A percentile compares a stretch with the other conserved stretches of the same genome.
phyloP scores from a whole-genome alignment of 2,888 invertebrate genomes.

The Byasa hedistus region DNA sequence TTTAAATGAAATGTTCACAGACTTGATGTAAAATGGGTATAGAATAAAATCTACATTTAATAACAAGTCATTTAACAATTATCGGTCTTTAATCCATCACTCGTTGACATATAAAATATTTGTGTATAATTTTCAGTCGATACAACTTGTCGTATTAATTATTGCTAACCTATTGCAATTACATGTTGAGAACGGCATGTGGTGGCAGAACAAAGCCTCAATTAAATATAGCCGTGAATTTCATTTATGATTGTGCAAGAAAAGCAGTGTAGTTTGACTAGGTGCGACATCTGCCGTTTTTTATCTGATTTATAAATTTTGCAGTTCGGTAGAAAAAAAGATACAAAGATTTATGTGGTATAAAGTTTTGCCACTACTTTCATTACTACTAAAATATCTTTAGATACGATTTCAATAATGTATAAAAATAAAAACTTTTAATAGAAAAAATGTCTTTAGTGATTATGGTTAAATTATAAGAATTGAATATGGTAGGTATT shows the following conservation, averaged over 20 bases:
- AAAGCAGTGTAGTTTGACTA: conserved; percentile 34
- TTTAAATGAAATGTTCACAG: too few relatives aligned
- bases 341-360: too few relatives aligned
- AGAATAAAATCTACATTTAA: too few relatives aligned
- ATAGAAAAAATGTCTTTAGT: too few relatives aligned
- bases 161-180: conserved; percentile 51
- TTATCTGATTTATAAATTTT: conserved; percentile 29
- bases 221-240: conserved; percentile 46
- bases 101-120: conserved; percentile 44
- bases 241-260: conserved; percentile 48
- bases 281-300: conserved; percentile 47
- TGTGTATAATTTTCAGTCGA: conserved; percentile 45
- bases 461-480: too few relatives aligned
- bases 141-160: conserved; percentile 45
- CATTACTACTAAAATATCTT: too few relatives aligned
- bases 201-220: conserved; percentile 45
- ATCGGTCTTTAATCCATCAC: conserved; percentile 6
- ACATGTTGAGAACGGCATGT: conserved; percentile 41
- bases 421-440: too few relatives aligned
- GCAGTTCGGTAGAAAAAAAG: too few relatives aligned
- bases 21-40: too few relatives aligned
- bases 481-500: too few relatives aligned
- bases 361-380: too few relatives aligned
- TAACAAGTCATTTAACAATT: conserved; percentile 5
- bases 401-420: too few relatives aligned